Base-by-base conservation (phyloP, 2,888 invertebrate genomes). In the Agriopis aurantiaria region DNA sequence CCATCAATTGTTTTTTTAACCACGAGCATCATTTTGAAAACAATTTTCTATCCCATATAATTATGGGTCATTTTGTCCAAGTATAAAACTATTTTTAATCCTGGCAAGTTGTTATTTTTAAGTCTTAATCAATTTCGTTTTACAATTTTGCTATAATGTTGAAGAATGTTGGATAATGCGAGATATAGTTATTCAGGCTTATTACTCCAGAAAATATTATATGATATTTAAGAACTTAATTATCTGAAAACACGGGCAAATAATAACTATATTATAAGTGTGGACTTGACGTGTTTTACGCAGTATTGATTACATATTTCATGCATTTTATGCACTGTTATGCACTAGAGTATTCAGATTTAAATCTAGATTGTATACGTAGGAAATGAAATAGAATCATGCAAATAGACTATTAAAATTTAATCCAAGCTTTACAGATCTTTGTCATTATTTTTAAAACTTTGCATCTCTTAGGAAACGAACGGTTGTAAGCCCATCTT, bases 1-100 rank as follows among this genome's bases (percentile, higher is more conserved):
- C 85, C 88, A 92, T 91, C 88, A 89, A 87, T n/a, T 46, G 65
- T 83, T 88, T 92, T 91, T 92, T 88, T 76, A 68, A 79, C 77
- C 71, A 78, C 74, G 75, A 65, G 73, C 88, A 84, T 91, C 83
- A 90, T 91, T 91, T 90, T 86, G 84, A 87, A 92, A 92, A 92
- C 88, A 91, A 93, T 93, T 91, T 91, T 91, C 92, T 93, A 93
- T 93, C 90, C 90, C 88, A 85, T 92, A 87, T 92, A 90, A 93
- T 93, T 93, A 92, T 87, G 89, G 89, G 86, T 91, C 86, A 92
- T 93, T 92, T 92, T 82, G 86, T 85, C 79, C 84, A 84, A 83
- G 87, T 85, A 87, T 86, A 85, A 86, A 91, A 92, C 92, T 93
- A 92, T 92, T 90, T 91, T 91, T 92, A 91, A 90, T 91, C 69